Percentiles rank a stretch among this genome's conserved stretches.
Evolutionary conservation across 35 echinoderm and acorn worm genomes (phyloP).

Genomic region (Ophioderma brevispina): DNA sequence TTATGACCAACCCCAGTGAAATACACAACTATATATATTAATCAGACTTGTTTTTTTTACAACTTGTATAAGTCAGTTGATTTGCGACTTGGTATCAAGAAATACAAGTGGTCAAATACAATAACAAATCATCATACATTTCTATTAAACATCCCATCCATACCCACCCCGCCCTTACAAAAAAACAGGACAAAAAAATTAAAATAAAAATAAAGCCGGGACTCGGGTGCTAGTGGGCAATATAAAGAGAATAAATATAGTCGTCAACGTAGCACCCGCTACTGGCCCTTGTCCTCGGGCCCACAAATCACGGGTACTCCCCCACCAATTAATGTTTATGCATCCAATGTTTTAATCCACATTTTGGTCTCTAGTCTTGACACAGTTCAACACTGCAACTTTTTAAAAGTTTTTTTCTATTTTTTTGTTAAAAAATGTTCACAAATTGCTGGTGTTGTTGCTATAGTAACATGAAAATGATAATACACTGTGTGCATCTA

Average conservation of each 20-base stretch:
- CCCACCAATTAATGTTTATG: background rate
- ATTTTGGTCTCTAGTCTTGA: background rate
- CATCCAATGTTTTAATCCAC: background rate
- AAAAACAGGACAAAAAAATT: background rate
- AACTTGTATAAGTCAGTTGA: background rate
- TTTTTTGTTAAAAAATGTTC: background rate
- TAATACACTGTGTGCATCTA: background rate
- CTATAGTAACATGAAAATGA: background rate
- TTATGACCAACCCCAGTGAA: background rate
- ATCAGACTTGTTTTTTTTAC: background rate
- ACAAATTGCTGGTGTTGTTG: slow-evolving; percentile 10
- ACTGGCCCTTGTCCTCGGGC: too few relatives aligned
- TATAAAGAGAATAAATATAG: too few relatives aligned
- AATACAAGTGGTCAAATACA: background rate
- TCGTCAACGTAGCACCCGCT: too few relatives aligned
- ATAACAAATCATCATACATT: background rate
- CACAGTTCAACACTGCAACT: background rate
- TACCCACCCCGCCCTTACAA: background rate
- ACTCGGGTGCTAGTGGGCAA: background rate
- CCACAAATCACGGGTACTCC: background rate
- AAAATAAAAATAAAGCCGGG: background rate
- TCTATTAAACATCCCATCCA: background rate
- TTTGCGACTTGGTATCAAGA: too few relatives aligned
- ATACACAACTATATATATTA: background rate
- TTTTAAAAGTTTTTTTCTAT: background rate